Base-by-base conservation (phyloP, 2,888 invertebrate genomes). In the Phyto melanocephala region DNA sequence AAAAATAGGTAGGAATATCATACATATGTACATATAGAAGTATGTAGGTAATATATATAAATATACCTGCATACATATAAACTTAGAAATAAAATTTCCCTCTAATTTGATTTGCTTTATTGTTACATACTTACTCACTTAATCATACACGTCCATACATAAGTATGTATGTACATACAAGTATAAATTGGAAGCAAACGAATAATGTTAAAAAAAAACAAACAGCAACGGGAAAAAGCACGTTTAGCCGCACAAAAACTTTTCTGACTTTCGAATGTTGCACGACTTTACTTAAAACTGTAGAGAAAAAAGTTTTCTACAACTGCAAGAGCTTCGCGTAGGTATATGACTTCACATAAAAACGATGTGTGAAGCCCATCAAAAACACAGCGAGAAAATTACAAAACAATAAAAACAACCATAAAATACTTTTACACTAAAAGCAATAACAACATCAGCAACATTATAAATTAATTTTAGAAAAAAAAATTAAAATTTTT, bases 181-280 rank as follows among this genome's bases (percentile, higher is more conserved):
- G 6, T 5, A n/a, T n/a, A n/a, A n/a, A n/a, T 17, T 15, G 63
- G 45, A 70, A 76, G 70, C 75, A 65, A 79, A 52, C 40, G 54
- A 54, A 70, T 63, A 78, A 62, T 37, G 37, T 56, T 37, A 62
- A 50, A 33, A 10, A 35, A 33, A 10, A 42, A 60, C 42, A 67
- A 75, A 45, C 56, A 77, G 72, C 72, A 81, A 78, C 35, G 70
- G 70, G 37, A 71, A 71, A 82, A 82, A 82, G 82, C 82, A 82
- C 82, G 52, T 82, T 82, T 75, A 72, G 71, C 82, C 82, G 82
- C 75, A 82, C 82, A 82, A 56, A 81, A 82, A 82, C 82, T 82
- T 82, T 82, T 47, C 54, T 75, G 62, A 75, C 82, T 79, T 82
- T 82, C 81, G 79, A 82, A 71, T 71, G 82, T 75, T 82, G 82